Evolutionary conservation across 2,888 invertebrate species (phyloP), one percentile per base, ranked within the genome.

Genomic region (Junonia oenone): DNA sequence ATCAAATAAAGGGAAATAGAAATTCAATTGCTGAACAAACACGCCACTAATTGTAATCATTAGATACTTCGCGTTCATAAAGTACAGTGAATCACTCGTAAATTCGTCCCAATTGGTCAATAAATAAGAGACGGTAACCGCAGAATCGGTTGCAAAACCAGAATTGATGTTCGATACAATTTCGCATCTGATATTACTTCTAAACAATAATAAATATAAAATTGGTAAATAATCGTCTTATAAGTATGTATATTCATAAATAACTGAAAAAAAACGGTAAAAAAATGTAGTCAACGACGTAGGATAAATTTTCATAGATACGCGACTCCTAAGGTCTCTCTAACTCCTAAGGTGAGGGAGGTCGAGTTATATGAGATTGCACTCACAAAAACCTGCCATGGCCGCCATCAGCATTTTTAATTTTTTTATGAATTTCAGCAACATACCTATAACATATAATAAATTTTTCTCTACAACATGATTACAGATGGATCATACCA

Each of bases 21-120:
- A 26, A 43, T 26, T 43, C 4, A 13, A 43, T n/a, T 11, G 4
- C 26, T 3, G 26, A 26, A 13, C 43, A 26, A 13, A 11, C 0
- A 11, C 17, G 3, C 17, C 17, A 19, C 19, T 13, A 43, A 22
- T 22, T 22, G 13, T n/a, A 43, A 8, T 37, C 37, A 15, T 26
- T 38, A 38, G 9, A 38, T 3, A 11, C 8, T 9, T 38, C 1
- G 17, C 22, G 43, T 26, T 13, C 13, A 26, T 43, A 26, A 43
- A 43, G 8, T 26, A 43, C 26, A 22, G 6, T 6, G 1, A 13
- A 43, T 13, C 13, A 22, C 22, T 26, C 22, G 26, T 26, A 43
- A 43, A 43, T 26, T 26, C 43, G 22, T 43, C 26, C 43, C 43
- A 43, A 43, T 43, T n/a, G 43, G 43, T 43, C 43, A 43, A 43